Evolutionary conservation across 1,140 invertebrate species (phyloP).

Genomic region (Ceratina australensis): DNA sequence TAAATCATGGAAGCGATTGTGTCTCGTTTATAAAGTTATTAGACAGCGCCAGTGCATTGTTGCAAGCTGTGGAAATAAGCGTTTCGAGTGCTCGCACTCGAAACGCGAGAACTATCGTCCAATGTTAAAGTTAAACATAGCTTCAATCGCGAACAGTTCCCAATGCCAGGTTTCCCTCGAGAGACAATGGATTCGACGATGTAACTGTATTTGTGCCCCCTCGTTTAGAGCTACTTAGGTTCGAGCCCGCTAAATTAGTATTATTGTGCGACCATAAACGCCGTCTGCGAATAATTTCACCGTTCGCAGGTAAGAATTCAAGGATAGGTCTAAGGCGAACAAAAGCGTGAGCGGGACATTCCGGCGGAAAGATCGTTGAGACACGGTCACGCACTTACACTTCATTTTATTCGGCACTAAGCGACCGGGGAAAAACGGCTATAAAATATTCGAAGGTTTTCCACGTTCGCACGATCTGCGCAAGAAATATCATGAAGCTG

Average conservation of each 20-base stretch:
- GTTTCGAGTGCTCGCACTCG: background rate
- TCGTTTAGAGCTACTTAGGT: constrained; percentile 37
- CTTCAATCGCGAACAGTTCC: constrained; percentile 38
- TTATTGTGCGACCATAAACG: background rate
- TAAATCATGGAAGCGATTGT: background rate
- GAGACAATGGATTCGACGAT: constrained; percentile 51
- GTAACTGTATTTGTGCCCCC: constrained; percentile 29
- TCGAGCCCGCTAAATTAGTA: constrained; percentile 2
- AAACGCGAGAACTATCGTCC: background rate
- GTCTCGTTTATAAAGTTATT: background rate
- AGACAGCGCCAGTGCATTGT: background rate
- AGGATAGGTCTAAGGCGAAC: background rate
- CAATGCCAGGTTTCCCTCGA: constrained; percentile 53
- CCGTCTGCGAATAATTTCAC: background rate
- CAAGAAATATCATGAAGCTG: too few species aligned
- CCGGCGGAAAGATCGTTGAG: too few species aligned
- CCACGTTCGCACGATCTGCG: too few species aligned
- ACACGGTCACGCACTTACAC: too few species aligned
- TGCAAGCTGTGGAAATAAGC: background rate
- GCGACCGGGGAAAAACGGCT: too few species aligned
- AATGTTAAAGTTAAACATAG: background rate
- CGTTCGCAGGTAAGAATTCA: background rate
- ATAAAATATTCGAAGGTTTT: too few species aligned
- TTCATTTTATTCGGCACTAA: too few species aligned
- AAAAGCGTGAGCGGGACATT: background rate